Base-by-base conservation (phyloP, 2,113 vertebrate species). In the Circaetus cinerascens region DNA sequence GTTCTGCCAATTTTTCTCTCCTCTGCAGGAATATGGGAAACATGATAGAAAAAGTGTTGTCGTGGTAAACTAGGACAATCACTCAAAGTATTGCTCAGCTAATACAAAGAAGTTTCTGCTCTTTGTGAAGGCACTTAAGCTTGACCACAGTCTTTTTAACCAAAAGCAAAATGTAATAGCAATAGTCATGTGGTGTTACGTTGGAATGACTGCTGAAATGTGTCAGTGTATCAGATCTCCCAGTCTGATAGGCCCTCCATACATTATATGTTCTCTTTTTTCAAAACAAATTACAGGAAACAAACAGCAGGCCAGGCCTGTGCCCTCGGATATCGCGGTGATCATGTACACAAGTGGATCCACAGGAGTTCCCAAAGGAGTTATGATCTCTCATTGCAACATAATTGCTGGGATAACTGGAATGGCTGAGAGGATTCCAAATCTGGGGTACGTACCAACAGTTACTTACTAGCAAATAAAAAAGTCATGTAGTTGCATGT, bases 321-420 rank as follows among this genome's bases (percentile, higher is more conserved):
- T 97, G 73, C 97, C 99, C 23, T 98, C 98, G 0, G 99, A 99
- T 94, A 98, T 99, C 0, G 99, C 99, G 0, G 99, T 99, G 76
- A 99, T 99, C 97, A 99, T 99, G 99, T 99, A 99, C 91, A 99
- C 99, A 51, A 99, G 99, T 43, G 99, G 99, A 13, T 99, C 99
- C 88, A 99, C 99, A 3, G 99, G 99, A 48, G 46, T 99, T 43
- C 99, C 99, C 15, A 99, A 99, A 95, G 99, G 99, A 21, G 99
- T 99, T 90, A 99, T 99, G 99, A 99, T 99, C 97, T 99, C 99
- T 22, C 99, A 99, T 32, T 98, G 98, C 94, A 99, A 99, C 97
- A 97, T 99, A 68, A 98, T 99, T 63, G 99, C 99, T 55, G 98
- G 99, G 34, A 98, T 99, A 96, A 99, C 99, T 7, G 99, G 99